Base-by-base conservation (phyloP, 2,797 vertebrate species). In the Channallabes apus region DNA sequence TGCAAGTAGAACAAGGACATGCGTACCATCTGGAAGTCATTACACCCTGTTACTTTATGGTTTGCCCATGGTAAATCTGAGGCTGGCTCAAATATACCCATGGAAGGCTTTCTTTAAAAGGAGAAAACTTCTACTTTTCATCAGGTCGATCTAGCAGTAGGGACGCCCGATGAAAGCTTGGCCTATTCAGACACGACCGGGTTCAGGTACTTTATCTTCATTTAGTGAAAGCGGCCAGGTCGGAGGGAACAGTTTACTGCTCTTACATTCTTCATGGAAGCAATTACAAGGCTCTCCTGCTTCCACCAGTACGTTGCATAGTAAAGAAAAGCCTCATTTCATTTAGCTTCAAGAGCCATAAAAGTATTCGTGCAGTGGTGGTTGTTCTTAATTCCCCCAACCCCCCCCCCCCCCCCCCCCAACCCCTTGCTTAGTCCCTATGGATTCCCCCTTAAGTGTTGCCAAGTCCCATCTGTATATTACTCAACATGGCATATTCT, bases 361-460 rank as follows among this genome's bases (percentile, higher is more conserved):
- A 67, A 69, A 80, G 83, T 87, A 89, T 87, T 92, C 86, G 90
- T 56, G 4, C 1, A 85, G 84, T 85, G 89, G 87, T 89, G 83
- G 67, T 41, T 29, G 59, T 82, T 82, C 69, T 62, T 83, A 75
- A 80, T 73, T 59, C 71, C 35, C 35, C 2, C 3, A 75, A 80
- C 73, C 62, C 71, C 35, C 35, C 2, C 3, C 3, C 35, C 83
- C 29, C 0, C 35, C 82, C 29, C 72, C 35, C 78, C 82, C 22
- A 67, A 71, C 80, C 51, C 12, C 14, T 29, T 76, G 17, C 84
- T 79, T 72, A 51, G 81, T 3, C 58, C 54, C 62, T 61, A 67
- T 51, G 6, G 54, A 56, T 32, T 7, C 71, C 17, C 68, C 68
- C 35, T 61, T 84, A 62, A 86, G 80, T 84, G 85, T 69, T 84